Conservation (phyloP, 2,113 vertebrate genomes). For the Paramormyrops kingsleyae region DNA sequence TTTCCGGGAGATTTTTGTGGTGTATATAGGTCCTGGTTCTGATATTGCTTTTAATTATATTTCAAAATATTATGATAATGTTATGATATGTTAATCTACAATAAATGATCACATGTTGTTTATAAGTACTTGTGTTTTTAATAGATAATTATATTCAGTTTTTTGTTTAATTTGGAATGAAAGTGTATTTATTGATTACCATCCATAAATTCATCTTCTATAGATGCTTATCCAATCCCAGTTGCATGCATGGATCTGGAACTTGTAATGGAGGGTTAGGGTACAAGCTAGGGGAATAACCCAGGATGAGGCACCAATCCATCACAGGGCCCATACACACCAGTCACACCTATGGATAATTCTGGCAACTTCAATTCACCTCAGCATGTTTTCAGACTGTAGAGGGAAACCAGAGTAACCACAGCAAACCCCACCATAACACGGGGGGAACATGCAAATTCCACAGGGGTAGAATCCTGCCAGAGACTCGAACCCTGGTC, state of each 20-base stretch:
- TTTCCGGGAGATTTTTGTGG: background rate
- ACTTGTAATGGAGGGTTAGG: background rate
- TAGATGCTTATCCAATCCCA: background rate
- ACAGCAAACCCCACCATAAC: background rate
- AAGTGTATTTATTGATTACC: background rate
- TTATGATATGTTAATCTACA: background rate
- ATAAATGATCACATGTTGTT: background rate
- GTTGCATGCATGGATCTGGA: background rate
- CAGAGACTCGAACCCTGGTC: background rate
- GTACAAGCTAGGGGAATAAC: background rate
- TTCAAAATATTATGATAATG: background rate
- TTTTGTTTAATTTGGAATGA: background rate
- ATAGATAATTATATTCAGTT: background rate
- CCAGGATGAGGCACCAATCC: background rate
- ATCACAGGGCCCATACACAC: background rate
- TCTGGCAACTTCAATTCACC: background rate
- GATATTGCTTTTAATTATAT: background rate
- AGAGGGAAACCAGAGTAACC: background rate
- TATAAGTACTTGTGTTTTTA: background rate
- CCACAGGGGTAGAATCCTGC: background rate
- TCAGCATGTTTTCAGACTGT: background rate
- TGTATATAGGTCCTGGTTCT: background rate
- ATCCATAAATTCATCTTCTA: background rate
- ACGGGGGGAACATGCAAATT: background rate
- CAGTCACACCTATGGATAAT: background rate